Base-by-base conservation (phyloP, 2,113 vertebrate genomes). In the Ahaetulla prasina region DNA sequence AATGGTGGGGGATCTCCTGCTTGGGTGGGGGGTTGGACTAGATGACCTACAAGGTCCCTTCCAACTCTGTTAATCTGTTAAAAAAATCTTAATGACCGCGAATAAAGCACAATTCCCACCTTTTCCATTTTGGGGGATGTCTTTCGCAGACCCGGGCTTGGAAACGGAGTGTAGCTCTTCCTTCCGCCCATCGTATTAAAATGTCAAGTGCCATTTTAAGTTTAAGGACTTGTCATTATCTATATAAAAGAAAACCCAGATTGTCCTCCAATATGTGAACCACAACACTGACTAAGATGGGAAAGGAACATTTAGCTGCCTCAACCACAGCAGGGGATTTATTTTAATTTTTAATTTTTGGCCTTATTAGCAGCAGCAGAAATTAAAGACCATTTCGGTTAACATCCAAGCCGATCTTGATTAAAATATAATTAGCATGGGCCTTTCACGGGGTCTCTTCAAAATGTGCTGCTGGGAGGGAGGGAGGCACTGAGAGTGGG, bases 391-490 rank as follows among this genome's bases (percentile, higher is more conserved):
- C 95, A 96, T 97, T 96, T 96, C 27, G 49, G 94, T 96, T 95
- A 96, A 96, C 95, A 94, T 92, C 95, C 93, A 92, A 96, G 94
- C 95, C 55, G 90, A 93, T 95, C 95, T 95, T 96, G 96, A 97
- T 97, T 97, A 95, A 96, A 97, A 97, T 96, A 96, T 97, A 97
- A 97, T 97, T 96, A 97, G 95, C 94, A 88, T 0, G 95, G 92
- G 93, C 94, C 93, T 96, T 96, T 96, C 94, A 95, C 92, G 91
- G 95, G 96, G 95, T 93, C 94, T 95, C 96, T 93, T 96, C 94
- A 93, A 96, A 96, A 96, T 96, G 95, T 97, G 96, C 95, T 95
- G 94, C 95, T 3, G 96, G 95, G 95, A 95, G 95, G 95, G 95
- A 95, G 95, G 95, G 94, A 94, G 94, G n/a, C 91, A 90, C 92